These are phyloP conservation scores for Sesamia nonagrioides DNA, from an alignment of 1,140 invertebrate species.

Conservation along the genomic window DNA sequence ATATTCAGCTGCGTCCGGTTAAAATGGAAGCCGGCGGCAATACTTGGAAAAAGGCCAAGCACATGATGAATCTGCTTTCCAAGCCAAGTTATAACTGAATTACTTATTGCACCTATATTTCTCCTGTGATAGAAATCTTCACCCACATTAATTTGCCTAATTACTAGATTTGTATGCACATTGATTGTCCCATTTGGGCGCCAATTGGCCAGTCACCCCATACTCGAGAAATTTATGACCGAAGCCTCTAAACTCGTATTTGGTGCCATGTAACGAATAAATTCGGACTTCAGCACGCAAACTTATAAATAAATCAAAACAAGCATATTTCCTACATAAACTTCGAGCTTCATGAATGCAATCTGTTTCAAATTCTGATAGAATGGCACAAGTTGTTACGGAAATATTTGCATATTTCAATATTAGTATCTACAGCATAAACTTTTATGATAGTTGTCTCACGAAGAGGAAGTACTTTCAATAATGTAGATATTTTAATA, in stretches of 20 bases:
- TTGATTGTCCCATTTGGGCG: slow-evolving; percentile 13
- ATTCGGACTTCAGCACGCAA: slow-evolving; percentile 8
- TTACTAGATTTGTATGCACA: slow-evolving; percentile 9
- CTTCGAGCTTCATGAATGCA: slow-evolving; percentile 18
- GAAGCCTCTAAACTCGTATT: background rate
- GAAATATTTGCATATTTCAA: slow-evolving; percentile 17
- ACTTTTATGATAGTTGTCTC: too few relatives aligned
- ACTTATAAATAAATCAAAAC: slow-evolving; percentile 2
- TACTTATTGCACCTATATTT: too few relatives aligned
- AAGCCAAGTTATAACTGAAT: too few relatives aligned
- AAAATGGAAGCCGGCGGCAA: too few relatives aligned
- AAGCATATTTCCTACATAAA: too few relatives aligned
- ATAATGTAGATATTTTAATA: too few relatives aligned
- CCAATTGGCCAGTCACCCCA: background rate
- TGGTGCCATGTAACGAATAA: background rate
- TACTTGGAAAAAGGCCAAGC: too few relatives aligned
- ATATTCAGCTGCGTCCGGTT: too few relatives aligned
- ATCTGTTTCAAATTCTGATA: background rate
- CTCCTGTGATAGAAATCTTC: background rate
- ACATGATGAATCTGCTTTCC: background rate
- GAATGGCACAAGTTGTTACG: slow-evolving; percentile 31
- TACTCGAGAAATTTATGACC: background rate
- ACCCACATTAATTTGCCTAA: slow-evolving; percentile 1
- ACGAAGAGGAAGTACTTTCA: too few relatives aligned
- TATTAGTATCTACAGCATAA: background rate